Evolutionary conservation across 2,797 vertebrate species (phyloP).

Genomic region (Saguinus oedipus): DNA sequence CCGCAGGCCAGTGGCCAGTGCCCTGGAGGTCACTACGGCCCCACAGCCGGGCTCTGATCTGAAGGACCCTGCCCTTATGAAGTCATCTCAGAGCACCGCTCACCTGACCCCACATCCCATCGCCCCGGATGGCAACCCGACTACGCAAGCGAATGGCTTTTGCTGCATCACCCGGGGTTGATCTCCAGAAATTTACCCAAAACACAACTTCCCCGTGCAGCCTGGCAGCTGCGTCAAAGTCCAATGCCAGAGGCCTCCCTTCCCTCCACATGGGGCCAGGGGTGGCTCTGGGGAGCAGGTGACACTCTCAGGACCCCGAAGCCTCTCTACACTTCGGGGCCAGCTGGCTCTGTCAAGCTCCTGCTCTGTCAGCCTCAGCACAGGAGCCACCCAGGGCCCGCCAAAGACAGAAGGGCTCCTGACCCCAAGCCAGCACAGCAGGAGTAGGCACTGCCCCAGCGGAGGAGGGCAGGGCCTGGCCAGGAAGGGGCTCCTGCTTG

Average conservation of each 20-base stretch:
- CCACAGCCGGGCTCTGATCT: background rate
- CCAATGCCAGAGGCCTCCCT: background rate
- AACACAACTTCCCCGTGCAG: no score
- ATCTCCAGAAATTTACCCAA: background rate
- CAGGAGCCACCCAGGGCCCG: background rate
- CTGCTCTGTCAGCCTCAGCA: background rate
- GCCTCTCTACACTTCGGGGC: background rate
- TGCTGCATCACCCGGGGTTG: background rate
- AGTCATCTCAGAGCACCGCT: background rate
- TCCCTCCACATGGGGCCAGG: fast-evolving
- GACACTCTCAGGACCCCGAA: background rate
- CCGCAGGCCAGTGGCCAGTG: background rate
- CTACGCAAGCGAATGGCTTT: background rate
- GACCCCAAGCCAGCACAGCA: background rate
- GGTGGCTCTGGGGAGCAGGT: background rate
- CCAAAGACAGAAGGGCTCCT: background rate
- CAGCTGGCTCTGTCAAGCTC: background rate
- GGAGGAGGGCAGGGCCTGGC: background rate
- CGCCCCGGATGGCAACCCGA: background rate
- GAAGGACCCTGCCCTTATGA: background rate
- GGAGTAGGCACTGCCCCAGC: background rate
- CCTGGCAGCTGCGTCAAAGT: background rate
- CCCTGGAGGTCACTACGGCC: background rate
- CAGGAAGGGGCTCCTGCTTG: background rate
- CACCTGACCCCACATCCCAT: background rate